phyloP scores from a whole-genome alignment of 2,797 vertebrate species.

The Meriones psammophilus region DNA sequence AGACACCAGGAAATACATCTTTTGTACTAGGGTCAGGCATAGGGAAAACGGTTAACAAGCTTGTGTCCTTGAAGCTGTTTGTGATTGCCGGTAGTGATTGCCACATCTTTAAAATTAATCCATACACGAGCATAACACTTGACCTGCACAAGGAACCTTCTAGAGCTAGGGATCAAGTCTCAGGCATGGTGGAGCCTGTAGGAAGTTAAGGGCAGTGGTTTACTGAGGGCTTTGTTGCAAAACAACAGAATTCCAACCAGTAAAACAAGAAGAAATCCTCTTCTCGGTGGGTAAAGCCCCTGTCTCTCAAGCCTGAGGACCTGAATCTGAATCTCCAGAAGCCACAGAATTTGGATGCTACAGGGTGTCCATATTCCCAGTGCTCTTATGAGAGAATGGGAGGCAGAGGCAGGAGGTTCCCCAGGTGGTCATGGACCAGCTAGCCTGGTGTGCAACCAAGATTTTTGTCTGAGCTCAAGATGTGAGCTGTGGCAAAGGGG shows the following conservation, averaged over 20 bases:
- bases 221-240: not conserved
- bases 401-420: not conserved
- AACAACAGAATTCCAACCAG: not conserved
- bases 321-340: not conserved
- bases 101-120: not conserved
- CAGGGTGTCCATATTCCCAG: not conserved
- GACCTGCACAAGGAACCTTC: slow-evolving; percentile 28
- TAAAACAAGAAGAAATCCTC: not conserved
- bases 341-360: not conserved
- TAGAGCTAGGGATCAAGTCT: not conserved
- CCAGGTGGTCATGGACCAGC: not conserved
- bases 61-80: slow-evolving; percentile 28
- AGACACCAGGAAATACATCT: not conserved
- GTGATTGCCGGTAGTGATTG: not conserved
- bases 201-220: not conserved
- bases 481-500: not conserved
- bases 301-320: not conserved
- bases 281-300: no score
- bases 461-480: not conserved
- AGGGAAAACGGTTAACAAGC: slow-evolving; percentile 34
- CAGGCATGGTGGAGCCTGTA: not conserved
- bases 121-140: not conserved
- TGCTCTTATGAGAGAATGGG: not conserved
- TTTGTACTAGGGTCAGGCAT: not conserved
- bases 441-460: not conserved